Evolutionary conservation across 2,888 invertebrate genomes (phyloP), one percentile per base, ranked within the genome.

Genomic region (Petrolisthes manimaculis): DNA sequence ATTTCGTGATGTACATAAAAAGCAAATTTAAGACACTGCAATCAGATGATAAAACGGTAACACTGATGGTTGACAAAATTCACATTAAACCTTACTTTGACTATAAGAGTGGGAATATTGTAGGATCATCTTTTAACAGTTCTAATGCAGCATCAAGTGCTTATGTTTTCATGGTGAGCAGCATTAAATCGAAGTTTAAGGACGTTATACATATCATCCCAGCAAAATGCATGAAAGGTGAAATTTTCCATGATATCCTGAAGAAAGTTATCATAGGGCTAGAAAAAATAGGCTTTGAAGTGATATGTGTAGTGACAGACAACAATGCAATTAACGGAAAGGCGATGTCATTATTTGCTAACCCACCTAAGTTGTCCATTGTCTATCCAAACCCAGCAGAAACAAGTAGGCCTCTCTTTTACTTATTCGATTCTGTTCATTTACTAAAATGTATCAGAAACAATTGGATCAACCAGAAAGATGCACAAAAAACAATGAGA

Each of bases 61-160:
- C 53, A 79, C 12, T 79, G 8, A 79, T 79, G 79, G 53, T 79
- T 18, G 53, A 79, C 54, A 54, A 77, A 56, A 81, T 56, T 21
- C 81, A 55, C 4, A 9, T 55, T 8, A 81, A 81, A 21, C 21
- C 81, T 55, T 56, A 55, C 4, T 56, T 81, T 3, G 81, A 81
- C 56, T 55, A 56, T n/a, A 81, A 81, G 56, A 61, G 56, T 56
- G 81, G 81, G 6, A 81, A 81, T 56, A 81, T 81, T 81, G 56
- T 81, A 5, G 81, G 81, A n/a, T n/a, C 55, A 6, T 55, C 81
- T 56, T 81, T 18, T 81, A 24, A 81, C 21, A 56, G 56, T 12
- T 55, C 21, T 81, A n/a, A 81, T 18, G 81, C 56, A 9, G 81
- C 56, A 81, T 18, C 55, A 9, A 81, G 81, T 55, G 81, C 81